Percentiles rank a stretch among this genome's conserved stretches.
Conservation (phyloP, 2,888 invertebrate genomes). For the Ischnura elegans region DNA sequence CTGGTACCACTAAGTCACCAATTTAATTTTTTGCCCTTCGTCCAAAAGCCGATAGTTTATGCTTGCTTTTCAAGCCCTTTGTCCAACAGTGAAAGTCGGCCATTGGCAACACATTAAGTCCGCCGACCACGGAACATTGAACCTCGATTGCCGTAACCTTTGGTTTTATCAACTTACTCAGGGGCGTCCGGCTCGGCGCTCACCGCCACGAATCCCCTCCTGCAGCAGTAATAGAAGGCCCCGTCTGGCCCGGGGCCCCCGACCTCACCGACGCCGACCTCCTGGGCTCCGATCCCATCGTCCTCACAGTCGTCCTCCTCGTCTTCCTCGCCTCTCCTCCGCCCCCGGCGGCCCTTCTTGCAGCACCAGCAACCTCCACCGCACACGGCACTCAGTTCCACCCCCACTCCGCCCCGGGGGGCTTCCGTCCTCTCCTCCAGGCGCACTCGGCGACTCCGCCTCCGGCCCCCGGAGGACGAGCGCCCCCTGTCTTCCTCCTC, state of each 20-base stretch:
- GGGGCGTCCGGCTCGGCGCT: constrained; percentile 59
- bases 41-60: no score
- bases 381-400: background rate
- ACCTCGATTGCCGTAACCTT: background rate
- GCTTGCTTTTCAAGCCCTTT: no score
- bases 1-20: no score
- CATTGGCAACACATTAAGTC: no score
- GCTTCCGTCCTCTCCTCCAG: background rate
- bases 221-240: constrained; percentile 54
- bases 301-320: constrained; percentile 29
- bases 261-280: background rate
- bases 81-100: no score
- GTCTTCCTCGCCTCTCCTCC: background rate
- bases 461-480: background rate
- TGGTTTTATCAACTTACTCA: constrained; percentile 28
- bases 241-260: background rate
- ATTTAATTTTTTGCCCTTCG: no score
- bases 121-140: no score
- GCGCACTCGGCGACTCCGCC: background rate
- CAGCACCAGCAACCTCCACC: background rate
- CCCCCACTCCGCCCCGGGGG: background rate
- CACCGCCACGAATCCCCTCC: constrained; percentile 55
- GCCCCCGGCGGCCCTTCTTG: background rate
- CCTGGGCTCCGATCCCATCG: background rate
- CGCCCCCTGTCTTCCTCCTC: background rate